Base-by-base conservation (phyloP, 1,140 invertebrate species). In the Bombyx mandarina region DNA sequence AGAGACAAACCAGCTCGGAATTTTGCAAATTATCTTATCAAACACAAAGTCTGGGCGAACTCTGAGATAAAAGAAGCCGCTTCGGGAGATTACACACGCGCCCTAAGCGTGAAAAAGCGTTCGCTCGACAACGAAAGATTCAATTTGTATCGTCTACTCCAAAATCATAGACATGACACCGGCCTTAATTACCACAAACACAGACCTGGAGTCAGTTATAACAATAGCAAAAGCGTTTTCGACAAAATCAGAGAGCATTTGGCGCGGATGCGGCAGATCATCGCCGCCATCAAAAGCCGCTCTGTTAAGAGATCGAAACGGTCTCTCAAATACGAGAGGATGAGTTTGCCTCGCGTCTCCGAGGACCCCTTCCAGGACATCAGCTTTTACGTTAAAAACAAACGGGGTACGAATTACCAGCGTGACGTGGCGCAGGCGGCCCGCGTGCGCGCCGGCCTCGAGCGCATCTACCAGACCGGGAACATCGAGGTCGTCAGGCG, bases 11-110 rank as follows among this genome's bases (percentile, higher is more conserved):
- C 77, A 0, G 42, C 76, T 1, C 46, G 63, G 5, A 70, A 79
- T 56, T 43, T 86, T 3, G 58, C 73, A 3, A 71, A 77, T 54
- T 83, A 78, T 59, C 82, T 71, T 52, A 44, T 63, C 0, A 86
- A 86, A 65, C 73, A 82, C 49, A 82, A 82, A 66, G 55, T 70
- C 1, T 86, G 79, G 82, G 59, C 45, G 1, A 63, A 61, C 18
- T 65, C 68, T 1, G 77, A 81, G 48, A 35, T 50, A 52, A 10
- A 46, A 6, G 8, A 9, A 12, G 8, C 76, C n/a, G 66, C 75
- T 7, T 47, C 67, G 45, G 76, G 74, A 35, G 44, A 68, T 35
- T 53, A 73, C 22, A 62, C 58, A 55, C 52, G 58, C 1, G 56
- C 66, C 1, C 68, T 67, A 62, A 49, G 45, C n/a, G 43, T 67